A percentile compares a stretch with the other conserved stretches of the same genome.
phyloP scores from a whole-genome alignment of 2,888 invertebrate species.

The Cotesia congregata region DNA sequence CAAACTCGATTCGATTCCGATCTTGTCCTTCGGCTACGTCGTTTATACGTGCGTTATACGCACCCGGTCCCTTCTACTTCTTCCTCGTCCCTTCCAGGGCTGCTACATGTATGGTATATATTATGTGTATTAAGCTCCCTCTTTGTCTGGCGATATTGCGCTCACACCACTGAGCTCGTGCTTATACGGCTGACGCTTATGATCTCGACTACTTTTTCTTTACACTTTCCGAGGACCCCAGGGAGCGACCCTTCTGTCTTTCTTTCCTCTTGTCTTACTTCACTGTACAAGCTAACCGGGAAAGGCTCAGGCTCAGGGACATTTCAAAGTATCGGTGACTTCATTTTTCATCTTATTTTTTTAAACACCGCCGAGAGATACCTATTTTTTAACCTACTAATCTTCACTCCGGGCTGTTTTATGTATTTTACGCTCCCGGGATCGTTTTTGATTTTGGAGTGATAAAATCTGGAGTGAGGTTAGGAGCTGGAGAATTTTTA shows the following conservation, averaged over 20 bases:
- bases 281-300: too few relatives aligned
- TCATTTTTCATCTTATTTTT: too few relatives aligned
- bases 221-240: slow-evolving; percentile 1
- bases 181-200: background rate
- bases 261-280: background rate
- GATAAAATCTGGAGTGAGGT: too few relatives aligned
- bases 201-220: slow-evolving; percentile 3
- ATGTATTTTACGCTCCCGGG: too few relatives aligned
- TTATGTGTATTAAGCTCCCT: background rate
- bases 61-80: slow-evolving; percentile 3
- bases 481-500: too few relatives aligned
- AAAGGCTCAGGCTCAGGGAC: background rate
- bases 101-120: background rate
- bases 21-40: slow-evolving; percentile 47
- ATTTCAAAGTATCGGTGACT: background rate
- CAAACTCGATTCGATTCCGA: slow-evolving; percentile 57
- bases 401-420: too few relatives aligned
- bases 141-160: background rate
- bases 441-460: too few relatives aligned
- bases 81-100: background rate
- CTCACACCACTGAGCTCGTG: background rate
- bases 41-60: slow-evolving; percentile 43
- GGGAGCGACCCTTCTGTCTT: slow-evolving; percentile 6
- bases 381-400: too few relatives aligned
- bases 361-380: too few relatives aligned